Percentiles rank a stretch among this genome's conserved stretches.
These are phyloP conservation scores for Podarcis raffonei DNA, from an alignment of 2,113 vertebrate species.

Conservation along the genomic window DNA sequence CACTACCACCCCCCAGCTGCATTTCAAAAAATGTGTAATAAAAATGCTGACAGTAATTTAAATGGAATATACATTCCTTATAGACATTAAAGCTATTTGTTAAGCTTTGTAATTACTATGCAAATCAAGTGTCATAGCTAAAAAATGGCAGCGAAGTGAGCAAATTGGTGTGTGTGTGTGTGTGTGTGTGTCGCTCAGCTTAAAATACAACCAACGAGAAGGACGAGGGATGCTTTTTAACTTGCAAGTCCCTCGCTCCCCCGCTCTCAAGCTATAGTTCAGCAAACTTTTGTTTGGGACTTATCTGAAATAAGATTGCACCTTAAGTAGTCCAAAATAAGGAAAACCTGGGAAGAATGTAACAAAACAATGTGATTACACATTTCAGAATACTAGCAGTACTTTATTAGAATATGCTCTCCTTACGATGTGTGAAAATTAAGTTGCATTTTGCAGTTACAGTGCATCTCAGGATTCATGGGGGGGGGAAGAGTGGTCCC, in stretches of 20 bases:
- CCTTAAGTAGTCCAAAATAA: neutral
- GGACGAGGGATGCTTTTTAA: conserved; percentile 36
- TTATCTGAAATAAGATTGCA: neutral
- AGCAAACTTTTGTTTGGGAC: neutral
- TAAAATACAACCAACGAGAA: conserved; percentile 63
- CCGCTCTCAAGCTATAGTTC: neutral
- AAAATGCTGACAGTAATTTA: conserved; percentile 71
- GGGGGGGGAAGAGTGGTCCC: neutral
- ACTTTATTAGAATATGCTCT: conserved; percentile 6
- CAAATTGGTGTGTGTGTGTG: conserved; percentile 29
- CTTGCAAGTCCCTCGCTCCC: neutral
- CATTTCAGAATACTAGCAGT: neutral
- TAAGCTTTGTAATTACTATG: conserved; percentile 79
- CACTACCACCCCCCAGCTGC: conserved; percentile 33
- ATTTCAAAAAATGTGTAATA: conserved; percentile 65
- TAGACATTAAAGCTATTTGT: conserved; percentile 73
- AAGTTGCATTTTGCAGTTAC: neutral
- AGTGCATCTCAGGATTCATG: neutral
- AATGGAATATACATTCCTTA: conserved; percentile 72
- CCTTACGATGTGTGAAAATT: neutral
- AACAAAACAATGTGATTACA: neutral
- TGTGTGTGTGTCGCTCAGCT: conserved; percentile 39
- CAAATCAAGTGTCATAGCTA: conserved; percentile 70
- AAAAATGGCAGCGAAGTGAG: conserved; percentile 59
- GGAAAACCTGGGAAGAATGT: neutral